Base-by-base conservation (phyloP, 1,140 invertebrate genomes). In the Achatina immaculata region DNA sequence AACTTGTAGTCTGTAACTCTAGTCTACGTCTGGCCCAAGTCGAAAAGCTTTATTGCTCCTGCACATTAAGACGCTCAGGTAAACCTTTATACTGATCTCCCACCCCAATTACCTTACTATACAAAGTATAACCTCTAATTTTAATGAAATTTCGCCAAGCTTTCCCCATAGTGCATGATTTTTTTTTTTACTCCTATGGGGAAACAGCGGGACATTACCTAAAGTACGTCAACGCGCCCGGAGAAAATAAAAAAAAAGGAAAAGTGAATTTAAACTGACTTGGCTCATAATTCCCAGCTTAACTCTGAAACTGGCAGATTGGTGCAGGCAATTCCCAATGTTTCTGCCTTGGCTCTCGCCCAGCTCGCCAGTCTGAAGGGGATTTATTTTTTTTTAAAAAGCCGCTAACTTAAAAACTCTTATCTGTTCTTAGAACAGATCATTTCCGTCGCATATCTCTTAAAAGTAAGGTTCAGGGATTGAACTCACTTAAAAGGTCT, bases 331-430 rank as follows among this genome's bases (percentile, higher is more conserved):
- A 62, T 62, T 28, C 58, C 7, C n/a, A 62, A 6, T 62, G 28
- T 62, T 62, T 7, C 4, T 62, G 16, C 4, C 31, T 31, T 31
- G 51, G 28, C 28, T 2, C 58, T 31, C 58, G 6, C 1, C 58
- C 58, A 62, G 58, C 58, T 62, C 31, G 58, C 58, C n/a, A 62
- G 58, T 62, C 31, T 62, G 58, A 34, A 62, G n/a, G n/a, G 51
- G 51, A 55, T 55, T 55, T 55, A 62, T 31, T 28, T 62, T 62
- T 31, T 28, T 62, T 62, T 62, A 31, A 62, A 62, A 16, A n/a
- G 58, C 16, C 9, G n/a, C 31, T 34, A 62, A 31, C 31, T 62
- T 28, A 2, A 16, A 28, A 62, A 31, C 58, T 62, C 58, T 62
- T 62, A 28, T 62, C 58, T 28, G 28, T 4, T 28, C 28, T 34